Evolutionary conservation across 2,113 vertebrate species (phyloP), one percentile per base, ranked within the genome.

Genomic region (Dasyurus viverrinus): DNA sequence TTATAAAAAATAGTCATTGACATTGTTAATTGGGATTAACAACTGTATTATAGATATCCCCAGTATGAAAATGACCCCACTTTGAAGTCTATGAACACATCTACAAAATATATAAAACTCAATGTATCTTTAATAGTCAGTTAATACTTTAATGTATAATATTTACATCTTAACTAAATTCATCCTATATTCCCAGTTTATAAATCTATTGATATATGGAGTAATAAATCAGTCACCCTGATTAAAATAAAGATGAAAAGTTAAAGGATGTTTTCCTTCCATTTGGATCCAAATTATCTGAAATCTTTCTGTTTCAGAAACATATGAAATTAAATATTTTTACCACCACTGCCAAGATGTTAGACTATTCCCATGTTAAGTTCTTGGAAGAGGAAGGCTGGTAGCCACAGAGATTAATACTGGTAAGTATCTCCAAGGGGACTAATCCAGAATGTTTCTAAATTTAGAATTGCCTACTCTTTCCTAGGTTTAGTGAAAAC

Each of bases 111-210:
- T 92, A 93, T 57, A 94, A 95, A 96, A 93, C 95, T 94, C 95
- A 92, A 94, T 93, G 94, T 12, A 94, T 94, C 96, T 96, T 97
- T 95, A 97, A 97, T 97, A 97, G 95, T 95, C 97, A 97, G 96
- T 96, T 96, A 96, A 97, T 97, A 94, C 95, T 97, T 92, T 89
- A 94, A 97, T 94, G 96, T 91, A 95, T 97, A 98, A 97, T 97
- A 97, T 97, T 97, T 97, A 96, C 94, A 96, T 97, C 95, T 95
- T 91, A 46, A 95, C 95, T 95, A 95, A 97, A 97, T 96, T 95
- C 91, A 96, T 93, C 93, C 89, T 95, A 90, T 94, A 50, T 53
- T 54, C 84, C 90, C 91, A 92, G 97, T 89, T 97, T 90, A 91
- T 42, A 2, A 9, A 93, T 76, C 93, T 95, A 96, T 95, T 96